Evolutionary conservation across 2,888 invertebrate species (phyloP).

Genomic region (Acleris laterana): DNA sequence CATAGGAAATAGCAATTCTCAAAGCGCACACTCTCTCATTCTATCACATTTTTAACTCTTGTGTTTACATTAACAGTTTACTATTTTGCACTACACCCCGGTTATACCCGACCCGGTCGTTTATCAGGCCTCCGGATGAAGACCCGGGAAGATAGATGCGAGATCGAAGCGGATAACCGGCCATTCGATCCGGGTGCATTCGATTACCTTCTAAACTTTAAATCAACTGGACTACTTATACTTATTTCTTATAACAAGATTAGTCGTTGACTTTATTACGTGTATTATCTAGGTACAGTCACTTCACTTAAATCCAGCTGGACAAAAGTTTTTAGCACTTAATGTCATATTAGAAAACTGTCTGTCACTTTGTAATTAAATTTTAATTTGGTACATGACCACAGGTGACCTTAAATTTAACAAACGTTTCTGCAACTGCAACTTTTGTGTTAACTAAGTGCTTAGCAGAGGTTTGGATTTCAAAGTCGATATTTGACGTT

Average conservation of each 20-base stretch:
- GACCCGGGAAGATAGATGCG: constrained; percentile 27
- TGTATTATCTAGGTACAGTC: neutral
- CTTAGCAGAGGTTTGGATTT: no score
- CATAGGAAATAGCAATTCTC: no score
- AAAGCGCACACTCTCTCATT: no score
- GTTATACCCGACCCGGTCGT: constrained; percentile 9
- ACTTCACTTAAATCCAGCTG: no score
- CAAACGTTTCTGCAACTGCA: no score
- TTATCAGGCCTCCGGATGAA: constrained; percentile 25
- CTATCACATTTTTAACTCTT: neutral
- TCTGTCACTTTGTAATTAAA: no score
- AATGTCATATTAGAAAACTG: no score
- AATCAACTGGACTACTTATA: constrained; percentile 8
- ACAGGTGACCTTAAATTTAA: no score
- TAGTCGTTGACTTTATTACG: neutral
- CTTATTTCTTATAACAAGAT: neutral
- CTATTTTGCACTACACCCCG: constrained; percentile 13
- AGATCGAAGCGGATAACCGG: constrained; percentile 25
- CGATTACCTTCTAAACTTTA: constrained; percentile 20
- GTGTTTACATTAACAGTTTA: neutral
- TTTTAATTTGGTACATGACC: no score
- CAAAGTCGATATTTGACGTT: no score
- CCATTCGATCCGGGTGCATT: constrained; percentile 11
- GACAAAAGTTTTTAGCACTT: no score
- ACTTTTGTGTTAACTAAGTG: no score